Conservation (phyloP, 2,113 vertebrate species). For the Oryzias javanicus region DNA sequence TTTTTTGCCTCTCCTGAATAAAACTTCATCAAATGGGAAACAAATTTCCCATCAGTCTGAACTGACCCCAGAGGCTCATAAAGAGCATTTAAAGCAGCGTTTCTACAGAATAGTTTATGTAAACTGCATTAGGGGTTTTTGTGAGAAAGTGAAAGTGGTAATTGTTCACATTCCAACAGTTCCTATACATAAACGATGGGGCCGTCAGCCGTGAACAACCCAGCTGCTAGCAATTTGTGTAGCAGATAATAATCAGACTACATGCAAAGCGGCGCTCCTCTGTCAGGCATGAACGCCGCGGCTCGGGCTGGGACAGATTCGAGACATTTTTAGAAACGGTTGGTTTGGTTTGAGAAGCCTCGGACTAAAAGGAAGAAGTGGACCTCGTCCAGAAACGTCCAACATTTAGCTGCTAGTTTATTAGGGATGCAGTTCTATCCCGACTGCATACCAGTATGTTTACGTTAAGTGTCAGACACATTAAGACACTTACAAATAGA, state of each 20-base stretch:
- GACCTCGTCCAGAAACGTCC: slow-evolving; percentile 63
- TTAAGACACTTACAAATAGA: too few relatives aligned
- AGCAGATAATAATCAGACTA: slow-evolving; percentile 88
- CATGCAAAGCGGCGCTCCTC: slow-evolving; percentile 84
- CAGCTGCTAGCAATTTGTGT: slow-evolving; percentile 92
- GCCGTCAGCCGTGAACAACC: slow-evolving; percentile 80
- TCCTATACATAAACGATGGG: slow-evolving; percentile 87
- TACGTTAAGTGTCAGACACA: too few relatives aligned
- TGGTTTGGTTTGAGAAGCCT: slow-evolving; percentile 80
- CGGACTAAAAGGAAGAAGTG: slow-evolving; percentile 64
- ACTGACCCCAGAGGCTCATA: slow-evolving; percentile 60
- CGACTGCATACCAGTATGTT: too few relatives aligned
- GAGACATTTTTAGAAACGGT: slow-evolving; percentile 69
- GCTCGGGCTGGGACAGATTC: slow-evolving; percentile 64
- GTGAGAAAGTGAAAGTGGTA: slow-evolving; percentile 87
- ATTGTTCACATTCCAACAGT: slow-evolving; percentile 91
- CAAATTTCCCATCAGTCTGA: slow-evolving; percentile 40
- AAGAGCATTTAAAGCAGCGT: slow-evolving; percentile 69
- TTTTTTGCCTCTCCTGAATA: slow-evolving; percentile 40
- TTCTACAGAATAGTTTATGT: slow-evolving; percentile 77
- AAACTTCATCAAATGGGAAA: slow-evolving; percentile 38
- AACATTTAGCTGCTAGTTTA: slow-evolving; percentile 31
- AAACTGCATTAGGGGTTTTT: slow-evolving; percentile 77
- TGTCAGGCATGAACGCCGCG: slow-evolving; percentile 71
- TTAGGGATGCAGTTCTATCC: too few relatives aligned